Evolutionary conservation across 2,113 vertebrate genomes (phyloP).

Genomic region (Ancistrus triradiatus): DNA sequence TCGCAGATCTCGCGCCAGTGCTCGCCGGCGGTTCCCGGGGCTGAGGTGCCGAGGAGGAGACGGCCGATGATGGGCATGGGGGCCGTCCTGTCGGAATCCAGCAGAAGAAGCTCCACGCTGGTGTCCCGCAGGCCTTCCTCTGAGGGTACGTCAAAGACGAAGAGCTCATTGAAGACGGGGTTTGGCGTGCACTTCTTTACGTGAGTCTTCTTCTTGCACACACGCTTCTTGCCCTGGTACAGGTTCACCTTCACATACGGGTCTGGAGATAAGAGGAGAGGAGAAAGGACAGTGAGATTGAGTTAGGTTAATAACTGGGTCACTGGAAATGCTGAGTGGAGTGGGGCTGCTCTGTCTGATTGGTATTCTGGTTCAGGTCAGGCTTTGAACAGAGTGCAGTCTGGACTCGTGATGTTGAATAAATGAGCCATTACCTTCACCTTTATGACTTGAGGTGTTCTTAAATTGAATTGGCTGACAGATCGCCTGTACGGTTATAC

Average conservation of each 20-base stretch:
- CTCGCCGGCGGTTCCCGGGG: conserved; percentile 84
- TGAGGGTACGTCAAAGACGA: conserved; percentile 94
- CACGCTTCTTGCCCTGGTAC: conserved; percentile 91
- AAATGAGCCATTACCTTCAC: too few species aligned
- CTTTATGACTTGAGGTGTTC: too few species aligned
- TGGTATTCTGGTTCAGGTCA: too few species aligned
- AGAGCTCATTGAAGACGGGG: conserved; percentile 96
- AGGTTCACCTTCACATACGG: conserved; percentile 97
- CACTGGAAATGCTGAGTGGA: conserved; percentile 44
- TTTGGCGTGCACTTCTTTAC: conserved; percentile 96
- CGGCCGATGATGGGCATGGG: conserved; percentile 81
- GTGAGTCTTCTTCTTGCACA: conserved; percentile 97
- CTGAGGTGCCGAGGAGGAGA: conserved; percentile 79
- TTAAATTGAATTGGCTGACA: too few species aligned
- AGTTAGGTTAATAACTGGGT: conserved; percentile 38
- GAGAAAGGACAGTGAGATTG: not conserved
- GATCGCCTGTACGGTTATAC: too few species aligned
- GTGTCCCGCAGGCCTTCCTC: conserved; percentile 85
- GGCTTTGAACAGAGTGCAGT: too few species aligned
- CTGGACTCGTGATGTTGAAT: too few species aligned
- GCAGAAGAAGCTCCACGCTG: conserved; percentile 93
- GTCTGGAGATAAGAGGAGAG: conserved; percentile 62
- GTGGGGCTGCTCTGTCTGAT: conserved; percentile 39
- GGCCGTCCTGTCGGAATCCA: conserved; percentile 89
- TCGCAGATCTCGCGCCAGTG: conserved; percentile 98